Conservation (phyloP, 2,888 invertebrate genomes). For the Ormyrus labotus region DNA sequence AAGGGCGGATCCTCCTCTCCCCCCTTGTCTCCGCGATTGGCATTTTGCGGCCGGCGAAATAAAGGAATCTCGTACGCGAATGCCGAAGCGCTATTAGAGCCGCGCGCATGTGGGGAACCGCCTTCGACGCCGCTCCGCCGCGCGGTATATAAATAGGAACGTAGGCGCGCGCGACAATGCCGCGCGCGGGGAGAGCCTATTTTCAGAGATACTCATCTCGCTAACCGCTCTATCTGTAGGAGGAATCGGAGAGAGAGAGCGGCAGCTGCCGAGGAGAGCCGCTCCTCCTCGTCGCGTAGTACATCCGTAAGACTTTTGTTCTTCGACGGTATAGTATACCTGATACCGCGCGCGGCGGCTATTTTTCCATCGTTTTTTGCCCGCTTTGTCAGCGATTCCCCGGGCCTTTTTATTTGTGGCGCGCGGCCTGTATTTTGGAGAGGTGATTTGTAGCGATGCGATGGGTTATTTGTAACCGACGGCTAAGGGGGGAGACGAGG, state of each 20-base stretch:
- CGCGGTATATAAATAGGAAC: slow-evolving; percentile 32
- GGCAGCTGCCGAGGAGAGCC: slow-evolving; percentile 62
- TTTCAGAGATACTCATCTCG: slow-evolving; percentile 73
- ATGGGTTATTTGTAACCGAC: slow-evolving; percentile 44
- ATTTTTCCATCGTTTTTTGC: slow-evolving; percentile 1
- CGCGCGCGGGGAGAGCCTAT: slow-evolving; percentile 68
- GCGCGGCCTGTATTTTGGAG: slow-evolving; percentile 7
- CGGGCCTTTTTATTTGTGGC: slow-evolving; percentile 31
- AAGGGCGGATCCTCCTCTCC: slow-evolving; percentile 31
- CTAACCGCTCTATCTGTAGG: slow-evolving; percentile 67
- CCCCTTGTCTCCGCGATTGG: slow-evolving; percentile 47
- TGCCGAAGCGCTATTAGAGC: neutral
- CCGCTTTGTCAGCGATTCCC: too few relatives aligned
- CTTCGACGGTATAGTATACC: neutral
- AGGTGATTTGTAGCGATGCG: slow-evolving; percentile 41
- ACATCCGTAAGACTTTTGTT: neutral
- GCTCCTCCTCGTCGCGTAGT: neutral
- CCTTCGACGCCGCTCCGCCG: neutral
- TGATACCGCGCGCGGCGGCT: neutral
- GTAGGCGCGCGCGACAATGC: slow-evolving; percentile 58
- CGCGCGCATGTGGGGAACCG: slow-evolving; percentile 9
- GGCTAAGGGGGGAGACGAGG: neutral
- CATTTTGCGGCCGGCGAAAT: slow-evolving; percentile 23
- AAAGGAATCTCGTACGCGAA: neutral
- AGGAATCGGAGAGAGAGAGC: slow-evolving; percentile 59